phyloP scores from a whole-genome alignment of 2,888 invertebrate species.

The Romanomermis culicivorax region DNA sequence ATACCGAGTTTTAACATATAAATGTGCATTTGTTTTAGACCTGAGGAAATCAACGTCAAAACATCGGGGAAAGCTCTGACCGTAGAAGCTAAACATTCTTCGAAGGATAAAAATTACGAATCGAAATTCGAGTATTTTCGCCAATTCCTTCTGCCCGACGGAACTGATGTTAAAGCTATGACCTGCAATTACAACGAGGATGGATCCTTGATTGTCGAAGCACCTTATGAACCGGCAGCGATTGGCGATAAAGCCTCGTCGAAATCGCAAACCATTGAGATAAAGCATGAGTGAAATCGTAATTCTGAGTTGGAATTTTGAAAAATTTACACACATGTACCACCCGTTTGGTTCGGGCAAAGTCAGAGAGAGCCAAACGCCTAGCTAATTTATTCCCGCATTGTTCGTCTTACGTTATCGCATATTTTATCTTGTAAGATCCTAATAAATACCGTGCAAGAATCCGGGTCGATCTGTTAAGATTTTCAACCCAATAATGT shows the following conservation, averaged over 20 bases:
- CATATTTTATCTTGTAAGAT: no score
- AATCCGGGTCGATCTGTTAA: no score
- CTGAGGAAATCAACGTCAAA: slow-evolving; percentile 1
- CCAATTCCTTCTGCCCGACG: neutral
- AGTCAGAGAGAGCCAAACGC: no score
- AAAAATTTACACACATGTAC: no score
- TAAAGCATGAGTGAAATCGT: slow-evolving; percentile 4
- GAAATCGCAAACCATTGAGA: neutral
- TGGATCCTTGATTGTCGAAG: slow-evolving; percentile 12
- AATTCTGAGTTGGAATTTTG: no score
- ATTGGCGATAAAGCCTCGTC: neutral
- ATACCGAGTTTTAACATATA: no score
- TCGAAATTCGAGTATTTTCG: neutral
- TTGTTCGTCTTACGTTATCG: no score
- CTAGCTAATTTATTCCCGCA: no score
- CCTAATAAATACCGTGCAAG: no score
- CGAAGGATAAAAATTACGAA: neutral
- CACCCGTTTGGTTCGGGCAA: no score
- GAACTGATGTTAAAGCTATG: slow-evolving; percentile 9
- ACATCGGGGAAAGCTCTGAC: neutral
- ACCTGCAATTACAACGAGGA: slow-evolving; percentile 14
- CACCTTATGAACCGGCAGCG: slow-evolving; percentile 10
- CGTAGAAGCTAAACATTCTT: neutral
- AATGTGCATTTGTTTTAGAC: slow-evolving; percentile 1
- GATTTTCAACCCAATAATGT: no score